Evolutionary conservation across 2,113 vertebrate species (phyloP).

Genomic region (Bambusicola thoracicus): DNA sequence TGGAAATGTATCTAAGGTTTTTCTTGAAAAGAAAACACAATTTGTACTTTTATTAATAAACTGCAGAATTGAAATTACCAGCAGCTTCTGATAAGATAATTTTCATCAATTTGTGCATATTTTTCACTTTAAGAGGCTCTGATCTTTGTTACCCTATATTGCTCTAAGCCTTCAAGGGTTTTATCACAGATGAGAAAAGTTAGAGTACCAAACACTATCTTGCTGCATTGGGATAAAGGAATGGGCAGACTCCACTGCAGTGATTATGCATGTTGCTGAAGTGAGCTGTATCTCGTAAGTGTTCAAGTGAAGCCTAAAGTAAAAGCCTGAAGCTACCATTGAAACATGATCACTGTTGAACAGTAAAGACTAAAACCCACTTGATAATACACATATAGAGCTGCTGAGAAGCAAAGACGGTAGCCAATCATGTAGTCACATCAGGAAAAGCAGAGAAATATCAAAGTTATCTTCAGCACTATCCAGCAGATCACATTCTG

Average conservation of each 20-base stretch:
- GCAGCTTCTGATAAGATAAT: not conserved
- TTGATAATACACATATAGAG: not conserved
- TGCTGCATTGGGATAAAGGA: not conserved
- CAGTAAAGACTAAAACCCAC: not conserved
- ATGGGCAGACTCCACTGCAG: fast-evolving
- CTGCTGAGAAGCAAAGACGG: not conserved
- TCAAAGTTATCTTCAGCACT: not conserved
- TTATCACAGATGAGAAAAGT: not conserved
- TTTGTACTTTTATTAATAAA: not conserved
- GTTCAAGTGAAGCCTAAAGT: not conserved
- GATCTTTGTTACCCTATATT: not conserved
- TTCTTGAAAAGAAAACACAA: not conserved
- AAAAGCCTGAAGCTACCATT: not conserved
- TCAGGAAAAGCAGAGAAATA: not conserved
- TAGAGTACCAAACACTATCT: not conserved
- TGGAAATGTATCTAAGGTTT: not conserved
- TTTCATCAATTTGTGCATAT: not conserved
- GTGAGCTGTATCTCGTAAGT: not conserved
- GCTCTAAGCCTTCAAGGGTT: not conserved
- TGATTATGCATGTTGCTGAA: not conserved
- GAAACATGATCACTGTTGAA: not conserved
- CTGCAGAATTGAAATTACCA: not conserved
- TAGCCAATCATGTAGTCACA: not conserved
- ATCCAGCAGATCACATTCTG: not conserved
- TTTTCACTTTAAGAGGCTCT: not conserved